These are phyloP conservation scores for Engystomops pustulosus DNA, from an alignment of 2,113 vertebrate genomes.

Conservation along the genomic window DNA sequence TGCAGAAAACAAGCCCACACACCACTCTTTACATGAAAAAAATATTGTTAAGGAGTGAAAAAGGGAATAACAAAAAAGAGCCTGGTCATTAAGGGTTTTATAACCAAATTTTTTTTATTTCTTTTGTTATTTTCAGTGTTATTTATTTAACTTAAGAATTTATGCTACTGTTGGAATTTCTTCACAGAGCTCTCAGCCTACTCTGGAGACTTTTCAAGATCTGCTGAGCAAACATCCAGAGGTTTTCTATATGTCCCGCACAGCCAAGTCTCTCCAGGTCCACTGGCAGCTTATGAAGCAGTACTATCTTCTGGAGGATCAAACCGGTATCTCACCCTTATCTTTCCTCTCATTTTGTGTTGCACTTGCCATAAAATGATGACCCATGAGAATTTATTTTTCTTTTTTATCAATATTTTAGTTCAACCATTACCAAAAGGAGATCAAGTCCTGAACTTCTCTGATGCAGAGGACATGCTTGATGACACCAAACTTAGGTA, in stretches of 20 bases:
- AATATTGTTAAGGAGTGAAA: too few relatives aligned
- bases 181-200: slow-evolving; percentile 87
- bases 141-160: not conserved
- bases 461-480: slow-evolving; percentile 92
- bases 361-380: not conserved
- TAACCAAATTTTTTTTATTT: too few relatives aligned
- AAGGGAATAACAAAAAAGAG: too few relatives aligned
- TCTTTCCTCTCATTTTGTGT: not conserved
- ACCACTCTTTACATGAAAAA: too few relatives aligned
- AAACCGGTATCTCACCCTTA: slow-evolving; percentile 80
- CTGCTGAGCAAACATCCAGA: slow-evolving; percentile 87
- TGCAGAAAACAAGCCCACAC: too few relatives aligned
- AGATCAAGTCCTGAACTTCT: slow-evolving; percentile 95
- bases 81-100: too few relatives aligned
- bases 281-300: slow-evolving; percentile 98
- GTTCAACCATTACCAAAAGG: slow-evolving; percentile 95
- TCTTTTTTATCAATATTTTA: slow-evolving; percentile 65
- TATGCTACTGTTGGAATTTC: not conserved
- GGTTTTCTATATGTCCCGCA: slow-evolving; percentile 89
- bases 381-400: not conserved
- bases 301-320: slow-evolving; percentile 93
- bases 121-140: too few relatives aligned
- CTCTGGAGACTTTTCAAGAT: slow-evolving; percentile 93
- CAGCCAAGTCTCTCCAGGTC: slow-evolving; percentile 88
- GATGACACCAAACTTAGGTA: slow-evolving; percentile 94